phyloP scores from a whole-genome alignment of 1,140 invertebrate species.

The Sipha flava region DNA sequence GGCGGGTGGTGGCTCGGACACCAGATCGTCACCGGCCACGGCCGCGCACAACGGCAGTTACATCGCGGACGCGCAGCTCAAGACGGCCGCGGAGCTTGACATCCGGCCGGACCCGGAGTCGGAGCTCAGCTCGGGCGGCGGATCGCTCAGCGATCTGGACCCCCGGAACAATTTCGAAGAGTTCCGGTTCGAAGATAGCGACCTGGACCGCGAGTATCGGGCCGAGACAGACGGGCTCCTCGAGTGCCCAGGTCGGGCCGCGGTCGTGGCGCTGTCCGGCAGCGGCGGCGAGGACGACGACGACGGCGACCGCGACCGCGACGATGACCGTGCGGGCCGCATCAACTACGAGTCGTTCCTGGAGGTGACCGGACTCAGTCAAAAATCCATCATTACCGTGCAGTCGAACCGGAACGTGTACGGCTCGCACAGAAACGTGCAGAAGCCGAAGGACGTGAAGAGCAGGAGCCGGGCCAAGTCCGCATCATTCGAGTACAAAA shows the following conservation, averaged over 20 bases:
- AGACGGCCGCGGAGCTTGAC: conserved; percentile 6
- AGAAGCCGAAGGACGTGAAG: conserved; percentile 70
- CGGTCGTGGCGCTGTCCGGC: background rate
- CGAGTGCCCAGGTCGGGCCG: conserved; percentile 47
- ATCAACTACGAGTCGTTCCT: conserved; percentile 62
- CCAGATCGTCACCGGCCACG: background rate
- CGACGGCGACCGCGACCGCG: background rate
- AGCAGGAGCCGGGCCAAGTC: conserved; percentile 39
- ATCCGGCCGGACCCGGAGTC: background rate
- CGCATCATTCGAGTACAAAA: conserved; percentile 11
- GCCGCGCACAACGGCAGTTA: background rate
- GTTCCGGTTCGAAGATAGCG: conserved; percentile 66
- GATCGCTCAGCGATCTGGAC: conserved; percentile 29
- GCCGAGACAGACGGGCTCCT: conserved; percentile 46
- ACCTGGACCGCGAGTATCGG: conserved; percentile 48
- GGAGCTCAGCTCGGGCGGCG: conserved; percentile 23
- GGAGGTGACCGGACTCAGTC: conserved; percentile 68
- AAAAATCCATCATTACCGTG: conserved; percentile 59
- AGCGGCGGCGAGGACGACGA: background rate
- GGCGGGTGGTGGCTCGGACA: background rate
- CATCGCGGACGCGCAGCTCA: background rate
- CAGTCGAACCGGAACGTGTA: conserved; percentile 56
- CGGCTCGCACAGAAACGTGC: conserved; percentile 64
- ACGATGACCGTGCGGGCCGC: conserved; percentile 22
- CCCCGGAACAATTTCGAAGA: conserved; percentile 62